These are phyloP conservation scores for Oligia fasciuncula DNA, from an alignment of 2,888 invertebrate genomes.

Conservation along the genomic window DNA sequence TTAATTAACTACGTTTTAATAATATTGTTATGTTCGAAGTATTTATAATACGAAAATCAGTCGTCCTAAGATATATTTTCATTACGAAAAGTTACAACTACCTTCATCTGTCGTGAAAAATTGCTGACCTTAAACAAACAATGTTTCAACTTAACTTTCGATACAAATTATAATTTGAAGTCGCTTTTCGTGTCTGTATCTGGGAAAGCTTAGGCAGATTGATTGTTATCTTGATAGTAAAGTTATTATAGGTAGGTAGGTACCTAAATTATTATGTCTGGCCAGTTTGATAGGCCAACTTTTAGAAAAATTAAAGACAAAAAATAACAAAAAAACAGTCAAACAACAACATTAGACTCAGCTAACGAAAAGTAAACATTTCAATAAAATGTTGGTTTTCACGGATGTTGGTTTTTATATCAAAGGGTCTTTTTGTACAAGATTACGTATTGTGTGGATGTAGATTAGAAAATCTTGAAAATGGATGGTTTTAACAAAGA, in stretches of 20 bases:
- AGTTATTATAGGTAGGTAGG: too few relatives aligned
- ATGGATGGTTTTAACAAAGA: background rate
- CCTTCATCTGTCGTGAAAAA: background rate
- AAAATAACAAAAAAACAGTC: background rate
- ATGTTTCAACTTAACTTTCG: too few relatives aligned
- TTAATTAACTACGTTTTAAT: slow-evolving; percentile 21
- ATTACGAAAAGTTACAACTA: background rate
- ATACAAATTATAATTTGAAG: background rate
- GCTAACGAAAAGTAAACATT: background rate
- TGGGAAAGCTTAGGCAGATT: too few relatives aligned
- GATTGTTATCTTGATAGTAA: too few relatives aligned
- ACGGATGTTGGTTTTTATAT: background rate
- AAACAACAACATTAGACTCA: slow-evolving; percentile 5
- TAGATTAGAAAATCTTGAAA: background rate
- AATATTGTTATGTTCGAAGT: background rate
- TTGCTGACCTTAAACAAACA: background rate
- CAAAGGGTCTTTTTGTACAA: slow-evolving; percentile 5
- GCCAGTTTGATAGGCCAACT: too few relatives aligned
- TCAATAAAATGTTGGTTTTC: background rate
- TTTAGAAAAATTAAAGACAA: too few relatives aligned
- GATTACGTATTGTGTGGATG: background rate
- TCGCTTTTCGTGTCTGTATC: background rate
- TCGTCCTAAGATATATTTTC: background rate
- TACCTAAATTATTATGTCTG: too few relatives aligned
- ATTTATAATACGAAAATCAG: background rate